Conservation (phyloP, 1,140 invertebrate species). For the Drosophila mojavensis region DNA sequence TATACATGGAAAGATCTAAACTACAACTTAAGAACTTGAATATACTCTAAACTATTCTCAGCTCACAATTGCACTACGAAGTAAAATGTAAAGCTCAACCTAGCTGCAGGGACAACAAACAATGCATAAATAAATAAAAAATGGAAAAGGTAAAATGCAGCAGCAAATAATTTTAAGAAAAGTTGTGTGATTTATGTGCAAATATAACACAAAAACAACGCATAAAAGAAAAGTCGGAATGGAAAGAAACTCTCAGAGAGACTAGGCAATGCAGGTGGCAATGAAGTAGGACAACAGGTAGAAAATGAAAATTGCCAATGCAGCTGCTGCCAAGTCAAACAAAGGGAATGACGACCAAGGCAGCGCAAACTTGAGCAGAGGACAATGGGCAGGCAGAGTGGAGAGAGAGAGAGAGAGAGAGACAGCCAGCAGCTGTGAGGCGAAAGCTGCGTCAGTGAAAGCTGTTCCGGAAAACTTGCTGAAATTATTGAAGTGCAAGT, state of each 20-base stretch:
- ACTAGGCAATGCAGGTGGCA: constrained; percentile 40
- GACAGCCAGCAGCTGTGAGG: constrained; percentile 7
- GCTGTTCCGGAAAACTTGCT: constrained; percentile 34
- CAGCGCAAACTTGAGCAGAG: constrained; percentile 42
- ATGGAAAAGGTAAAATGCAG: constrained; percentile 25
- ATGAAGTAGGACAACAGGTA: constrained; percentile 72
- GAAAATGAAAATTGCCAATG: constrained; percentile 67
- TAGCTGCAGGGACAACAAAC: too few relatives aligned
- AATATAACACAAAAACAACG: constrained; percentile 68
- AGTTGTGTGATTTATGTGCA: constrained; percentile 79
- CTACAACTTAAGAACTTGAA: too few relatives aligned
- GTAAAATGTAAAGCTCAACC: too few relatives aligned
- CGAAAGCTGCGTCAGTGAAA: constrained; percentile 61
- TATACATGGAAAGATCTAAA: too few relatives aligned
- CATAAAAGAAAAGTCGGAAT: constrained; percentile 22
- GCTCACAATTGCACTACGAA: too few relatives aligned
- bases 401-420: background rate
- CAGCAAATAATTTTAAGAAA: constrained; percentile 61
- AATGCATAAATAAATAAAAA: background rate
- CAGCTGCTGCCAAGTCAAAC: constrained; percentile 68
- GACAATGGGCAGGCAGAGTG: constrained; percentile 20
- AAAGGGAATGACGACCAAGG: constrained; percentile 50
- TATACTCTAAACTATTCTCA: too few relatives aligned
- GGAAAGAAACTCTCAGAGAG: background rate
- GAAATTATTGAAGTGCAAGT: constrained; percentile 22